Conservation (phyloP, 2,113 vertebrate genomes). For the Gnathonemus echidnorhynchus region DNA sequence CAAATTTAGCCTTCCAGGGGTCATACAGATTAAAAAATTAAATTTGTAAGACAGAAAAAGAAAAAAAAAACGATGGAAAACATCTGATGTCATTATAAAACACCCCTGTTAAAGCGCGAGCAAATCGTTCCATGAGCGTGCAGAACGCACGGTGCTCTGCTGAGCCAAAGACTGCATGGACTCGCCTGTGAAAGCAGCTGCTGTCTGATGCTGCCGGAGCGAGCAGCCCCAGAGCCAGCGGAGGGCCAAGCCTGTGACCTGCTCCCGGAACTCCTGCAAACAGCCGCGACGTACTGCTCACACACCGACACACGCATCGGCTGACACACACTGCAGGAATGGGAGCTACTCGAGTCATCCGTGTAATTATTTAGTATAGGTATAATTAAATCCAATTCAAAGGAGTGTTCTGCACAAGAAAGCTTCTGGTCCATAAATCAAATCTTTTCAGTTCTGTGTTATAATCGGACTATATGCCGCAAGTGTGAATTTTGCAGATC, state of each 20-base stretch:
- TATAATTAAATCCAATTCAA: conserved; percentile 3
- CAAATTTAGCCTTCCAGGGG: background rate
- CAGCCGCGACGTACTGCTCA: background rate
- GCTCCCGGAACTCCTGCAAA: background rate
- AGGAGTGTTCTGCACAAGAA: background rate
- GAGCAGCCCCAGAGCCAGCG: background rate
- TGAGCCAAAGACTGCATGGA: background rate
- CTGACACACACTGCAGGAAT: conserved; percentile 1
- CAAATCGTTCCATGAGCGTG: background rate
- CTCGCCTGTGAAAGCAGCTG: background rate
- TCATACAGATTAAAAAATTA: background rate
- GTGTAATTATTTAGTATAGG: background rate
- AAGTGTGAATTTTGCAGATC: conserved; percentile 81
- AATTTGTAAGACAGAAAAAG: background rate
- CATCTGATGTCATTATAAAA: background rate
- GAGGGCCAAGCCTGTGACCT: background rate
- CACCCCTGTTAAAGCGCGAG: background rate
- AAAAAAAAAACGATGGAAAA: background rate
- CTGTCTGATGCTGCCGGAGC: background rate
- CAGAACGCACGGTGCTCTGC: background rate
- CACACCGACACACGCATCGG: background rate
- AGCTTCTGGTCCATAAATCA: conserved; percentile 8
- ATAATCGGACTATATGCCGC: conserved; percentile 56
- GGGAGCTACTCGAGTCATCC: background rate
- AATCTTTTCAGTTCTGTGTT: conserved; percentile 46